phyloP scores from a whole-genome alignment of 2,888 invertebrate genomes.

The Argynnis bischoffii region DNA sequence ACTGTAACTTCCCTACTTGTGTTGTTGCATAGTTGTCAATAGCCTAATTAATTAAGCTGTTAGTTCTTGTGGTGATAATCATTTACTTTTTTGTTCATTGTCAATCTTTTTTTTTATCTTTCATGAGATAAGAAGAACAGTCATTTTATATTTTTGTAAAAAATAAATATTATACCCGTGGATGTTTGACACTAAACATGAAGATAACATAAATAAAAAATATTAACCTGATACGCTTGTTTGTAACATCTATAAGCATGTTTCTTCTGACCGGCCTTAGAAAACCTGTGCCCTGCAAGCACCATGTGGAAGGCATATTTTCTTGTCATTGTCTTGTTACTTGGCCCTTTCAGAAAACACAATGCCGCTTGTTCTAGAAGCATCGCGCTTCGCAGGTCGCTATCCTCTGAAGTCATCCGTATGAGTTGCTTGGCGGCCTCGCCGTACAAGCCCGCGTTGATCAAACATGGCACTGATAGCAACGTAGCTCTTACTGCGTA shows the following conservation, averaged over 20 bases:
- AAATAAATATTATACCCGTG: background rate
- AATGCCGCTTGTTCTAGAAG: constrained; percentile 97
- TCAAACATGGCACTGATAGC: constrained; percentile 93
- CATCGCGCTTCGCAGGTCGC: constrained; percentile 96
- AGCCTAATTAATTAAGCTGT: no score
- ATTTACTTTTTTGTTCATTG: no score
- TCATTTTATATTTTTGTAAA: no score
- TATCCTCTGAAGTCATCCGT: constrained; percentile 97
- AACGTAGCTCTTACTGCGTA: constrained; percentile 96
- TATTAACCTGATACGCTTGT: constrained; percentile 91
- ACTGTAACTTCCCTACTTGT: no score
- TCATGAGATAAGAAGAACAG: no score
- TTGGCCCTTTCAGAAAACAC: constrained; percentile 87
- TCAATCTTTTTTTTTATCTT: no score
- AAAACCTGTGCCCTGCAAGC: constrained; percentile 96
- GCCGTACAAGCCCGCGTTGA: constrained; percentile 88
- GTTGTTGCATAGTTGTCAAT: no score
- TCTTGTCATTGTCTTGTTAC: constrained; percentile 88
- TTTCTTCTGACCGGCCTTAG: constrained; percentile 94
- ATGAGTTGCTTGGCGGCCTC: constrained; percentile 98
- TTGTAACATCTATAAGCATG: constrained; percentile 96
- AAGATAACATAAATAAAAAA: background rate
- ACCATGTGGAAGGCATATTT: constrained; percentile 99
- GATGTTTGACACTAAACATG: background rate
- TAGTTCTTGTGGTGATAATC: no score